Base-by-base conservation (phyloP, 2,888 invertebrate genomes). In the Dolomedes plantarius region DNA sequence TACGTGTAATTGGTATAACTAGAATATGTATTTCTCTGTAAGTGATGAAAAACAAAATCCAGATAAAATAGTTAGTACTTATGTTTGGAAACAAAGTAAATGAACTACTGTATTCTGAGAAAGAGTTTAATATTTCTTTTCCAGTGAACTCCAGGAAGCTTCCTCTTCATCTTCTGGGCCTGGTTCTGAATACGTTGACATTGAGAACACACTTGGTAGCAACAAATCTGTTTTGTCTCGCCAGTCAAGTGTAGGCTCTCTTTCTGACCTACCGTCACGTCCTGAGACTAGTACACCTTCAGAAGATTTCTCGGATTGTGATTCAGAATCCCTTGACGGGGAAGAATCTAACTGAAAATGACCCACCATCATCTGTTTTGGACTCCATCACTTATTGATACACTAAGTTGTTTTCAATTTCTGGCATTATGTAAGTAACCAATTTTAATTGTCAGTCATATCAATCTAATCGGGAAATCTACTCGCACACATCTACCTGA, bases 201-300 rank as follows among this genome's bases (percentile, higher is more conserved):
- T 85, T 27, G 81, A 86, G 62, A 81, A 80, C 29, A 71, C 85
- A 6, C 50, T 62, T 3, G 69, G 65, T n/a, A 81, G 81, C 29
- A 36, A 46, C 19, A 80, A 85, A 39, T 80, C 83, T 31, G 82
- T 41, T 11, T 39, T 86, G 29, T 88, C 88, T 39, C 78, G 88
- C 16, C 88, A 88, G 72, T 88, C 88, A 23, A 88, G 88, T 27
- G 81, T 88, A 11, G 88, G 88, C n/a, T 88, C 88, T 23, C 73
- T 83, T 23, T 86, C 81, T 11, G 85, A 88, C 28, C 50, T 87
- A 39, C 87, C 83, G 19, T 88, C 88, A 50, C 85, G 88, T 27
- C 85, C 85, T 27, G 88, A 74, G 13, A 81, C 86, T 3, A 88
- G 88, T 50, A 88, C 85, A 13, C 85, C 85, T 31, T 88, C 88